phyloP scores from a whole-genome alignment of 2,797 vertebrate genomes.

The Tapirus indicus region DNA sequence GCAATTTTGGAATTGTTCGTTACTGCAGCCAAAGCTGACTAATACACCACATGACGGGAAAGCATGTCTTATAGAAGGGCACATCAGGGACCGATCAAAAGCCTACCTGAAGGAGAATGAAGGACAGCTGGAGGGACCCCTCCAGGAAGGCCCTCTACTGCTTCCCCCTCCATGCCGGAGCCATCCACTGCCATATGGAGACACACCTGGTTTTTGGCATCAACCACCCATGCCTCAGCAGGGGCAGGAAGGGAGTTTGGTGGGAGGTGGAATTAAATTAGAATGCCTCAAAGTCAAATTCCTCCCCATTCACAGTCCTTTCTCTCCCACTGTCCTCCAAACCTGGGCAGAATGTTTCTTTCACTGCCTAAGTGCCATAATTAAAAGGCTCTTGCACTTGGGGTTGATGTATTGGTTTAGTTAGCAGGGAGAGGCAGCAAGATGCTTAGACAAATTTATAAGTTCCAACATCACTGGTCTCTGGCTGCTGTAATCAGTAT shows the following conservation, averaged over 20 bases:
- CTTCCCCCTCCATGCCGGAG: conserved; percentile 11
- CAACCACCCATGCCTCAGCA: neutral
- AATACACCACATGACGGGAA: neutral
- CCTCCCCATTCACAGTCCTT: neutral
- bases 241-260: conserved; percentile 9
- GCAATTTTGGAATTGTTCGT: neutral
- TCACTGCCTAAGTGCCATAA: neutral
- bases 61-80: neutral
- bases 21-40: conserved; percentile 22
- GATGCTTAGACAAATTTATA: neutral
- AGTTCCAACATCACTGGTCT: neutral
- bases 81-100: neutral
- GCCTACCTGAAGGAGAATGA: conserved; percentile 63
- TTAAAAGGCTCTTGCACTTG: conserved; percentile 32
- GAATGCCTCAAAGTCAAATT: conserved; percentile 61
- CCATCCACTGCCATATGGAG: conserved; percentile 64
- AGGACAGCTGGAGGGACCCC: conserved; percentile 46
- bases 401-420: neutral
- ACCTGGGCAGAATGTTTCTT: neutral
- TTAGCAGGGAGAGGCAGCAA: neutral
- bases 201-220: conserved; percentile 70
- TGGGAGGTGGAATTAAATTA: neutral
- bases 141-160: neutral
- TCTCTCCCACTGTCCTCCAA: neutral
- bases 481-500: neutral